Percentiles rank a stretch among this genome's conserved stretches.
Evolutionary conservation across 2,888 invertebrate genomes (phyloP).

Genomic region (Kuschelorhynchus macadamiae): DNA sequence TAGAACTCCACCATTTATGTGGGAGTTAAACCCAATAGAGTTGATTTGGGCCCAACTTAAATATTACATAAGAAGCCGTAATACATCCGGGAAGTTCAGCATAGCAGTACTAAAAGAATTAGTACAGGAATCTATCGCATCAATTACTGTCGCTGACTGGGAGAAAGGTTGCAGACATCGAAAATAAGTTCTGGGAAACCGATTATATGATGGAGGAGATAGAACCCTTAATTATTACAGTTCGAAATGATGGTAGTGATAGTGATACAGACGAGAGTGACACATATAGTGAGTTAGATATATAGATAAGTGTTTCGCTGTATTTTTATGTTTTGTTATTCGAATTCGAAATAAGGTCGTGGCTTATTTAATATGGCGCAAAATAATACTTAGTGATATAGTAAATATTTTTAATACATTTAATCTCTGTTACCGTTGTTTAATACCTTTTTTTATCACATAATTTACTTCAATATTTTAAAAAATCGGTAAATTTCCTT

Average conservation of each 20-base stretch:
- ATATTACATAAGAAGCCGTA: slow-evolving; percentile 6
- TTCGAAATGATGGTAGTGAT: not conserved
- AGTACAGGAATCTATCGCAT: not conserved
- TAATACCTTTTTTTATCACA: too few species aligned
- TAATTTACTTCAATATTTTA: too few species aligned
- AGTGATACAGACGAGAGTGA: not conserved
- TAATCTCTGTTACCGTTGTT: too few species aligned
- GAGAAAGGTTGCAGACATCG: slow-evolving; percentile 15
- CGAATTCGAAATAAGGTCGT: too few species aligned
- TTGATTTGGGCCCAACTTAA: slow-evolving; percentile 23
- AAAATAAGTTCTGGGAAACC: slow-evolving; percentile 15
- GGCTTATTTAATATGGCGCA: too few species aligned
- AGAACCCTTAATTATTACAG: not conserved
- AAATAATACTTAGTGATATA: too few species aligned
- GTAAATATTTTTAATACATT: too few species aligned
- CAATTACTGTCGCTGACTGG: slow-evolving; percentile 1
- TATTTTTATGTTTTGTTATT: too few species aligned
- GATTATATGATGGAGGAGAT: slow-evolving; percentile 17
- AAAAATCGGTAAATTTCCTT: too few species aligned
- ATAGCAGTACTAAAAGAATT: not conserved
- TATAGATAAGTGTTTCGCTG: too few species aligned
- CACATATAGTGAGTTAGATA: too few species aligned
- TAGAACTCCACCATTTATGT: slow-evolving; percentile 18
- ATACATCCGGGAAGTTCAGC: slow-evolving; percentile 16
- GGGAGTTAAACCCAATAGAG: slow-evolving; percentile 19